phyloP scores from a whole-genome alignment of 2,113 vertebrate genomes.

The Bubo scandiacus region DNA sequence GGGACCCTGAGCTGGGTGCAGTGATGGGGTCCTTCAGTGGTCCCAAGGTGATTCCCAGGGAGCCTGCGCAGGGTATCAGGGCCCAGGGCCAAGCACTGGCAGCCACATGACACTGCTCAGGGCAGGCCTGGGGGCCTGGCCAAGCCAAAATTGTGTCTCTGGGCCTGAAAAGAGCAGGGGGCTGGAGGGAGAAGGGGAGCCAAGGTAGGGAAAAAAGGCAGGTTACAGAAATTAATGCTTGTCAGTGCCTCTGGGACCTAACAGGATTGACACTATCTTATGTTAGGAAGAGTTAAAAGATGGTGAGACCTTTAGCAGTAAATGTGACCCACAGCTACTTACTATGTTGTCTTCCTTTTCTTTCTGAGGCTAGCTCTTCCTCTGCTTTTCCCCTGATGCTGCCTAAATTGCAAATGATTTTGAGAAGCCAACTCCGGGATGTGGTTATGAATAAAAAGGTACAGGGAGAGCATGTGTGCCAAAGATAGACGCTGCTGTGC shows the following conservation, averaged over 20 bases:
- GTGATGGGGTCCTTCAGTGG: neutral
- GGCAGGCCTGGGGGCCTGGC: neutral
- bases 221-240: neutral
- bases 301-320: fast-evolving
- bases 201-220: neutral
- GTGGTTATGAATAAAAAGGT: neutral
- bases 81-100: neutral
- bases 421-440: neutral
- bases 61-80: neutral
- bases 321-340: neutral
- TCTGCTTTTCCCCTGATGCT: neutral
- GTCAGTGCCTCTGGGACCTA: neutral
- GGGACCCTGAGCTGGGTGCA: neutral
- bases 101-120: neutral
- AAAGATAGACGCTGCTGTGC: neutral
- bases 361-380: neutral
- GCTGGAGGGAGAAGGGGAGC: neutral
- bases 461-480: neutral
- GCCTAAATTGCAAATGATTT: neutral
- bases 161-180: neutral
- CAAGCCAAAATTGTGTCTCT: neutral
- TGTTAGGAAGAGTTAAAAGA: neutral
- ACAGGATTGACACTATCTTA: neutral
- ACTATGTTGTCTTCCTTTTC: fast-evolving
- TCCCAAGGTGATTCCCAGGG: neutral